These are phyloP conservation scores for Drosophila littoralis DNA, from an alignment of 1,140 invertebrate species.

Conservation along the genomic window DNA sequence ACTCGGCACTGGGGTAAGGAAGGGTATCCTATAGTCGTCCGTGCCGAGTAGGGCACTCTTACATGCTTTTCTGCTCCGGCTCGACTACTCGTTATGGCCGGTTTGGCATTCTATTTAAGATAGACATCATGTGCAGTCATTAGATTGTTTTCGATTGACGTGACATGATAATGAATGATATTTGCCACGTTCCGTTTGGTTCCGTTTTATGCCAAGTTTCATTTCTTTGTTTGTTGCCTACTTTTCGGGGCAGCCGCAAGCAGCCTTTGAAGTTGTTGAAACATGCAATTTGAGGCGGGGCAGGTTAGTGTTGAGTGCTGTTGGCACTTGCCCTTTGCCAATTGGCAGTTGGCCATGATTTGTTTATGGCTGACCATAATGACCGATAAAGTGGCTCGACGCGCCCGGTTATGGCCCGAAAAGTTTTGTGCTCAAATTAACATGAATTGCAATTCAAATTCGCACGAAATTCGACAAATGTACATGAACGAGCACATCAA, in stretches of 20 bases:
- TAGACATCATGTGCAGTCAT: constrained; percentile 84
- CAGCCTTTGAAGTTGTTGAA: constrained; percentile 34
- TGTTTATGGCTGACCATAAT: constrained; percentile 73
- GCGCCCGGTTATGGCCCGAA: constrained; percentile 45
- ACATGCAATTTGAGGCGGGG: constrained; percentile 62
- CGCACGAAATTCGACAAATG: constrained; percentile 58
- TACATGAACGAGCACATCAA: constrained; percentile 25
- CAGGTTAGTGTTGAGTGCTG: constrained; percentile 45
- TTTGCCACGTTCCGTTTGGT: constrained; percentile 36
- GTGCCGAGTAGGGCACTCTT: no score
- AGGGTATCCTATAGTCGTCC: no score
- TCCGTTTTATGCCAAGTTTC: constrained; percentile 23
- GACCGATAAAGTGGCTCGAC: constrained; percentile 58
- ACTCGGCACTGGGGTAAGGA: no score
- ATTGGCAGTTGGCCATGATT: constrained; percentile 63
- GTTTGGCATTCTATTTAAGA: constrained; percentile 68
- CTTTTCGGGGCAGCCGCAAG: constrained; percentile 37
- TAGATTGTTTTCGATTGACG: constrained; percentile 84
- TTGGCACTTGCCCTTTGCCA: constrained; percentile 24
- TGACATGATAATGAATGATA: constrained; percentile 84
- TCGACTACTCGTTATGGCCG: constrained; percentile 18
- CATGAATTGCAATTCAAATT: constrained; percentile 70
- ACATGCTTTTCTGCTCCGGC: background rate
- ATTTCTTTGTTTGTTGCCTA: constrained; percentile 36
- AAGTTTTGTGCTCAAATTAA: constrained; percentile 65